A percentile compares a stretch with the other conserved stretches of the same genome.
Conservation (phyloP, 2,888 invertebrate species). For the Eilema caniola region DNA sequence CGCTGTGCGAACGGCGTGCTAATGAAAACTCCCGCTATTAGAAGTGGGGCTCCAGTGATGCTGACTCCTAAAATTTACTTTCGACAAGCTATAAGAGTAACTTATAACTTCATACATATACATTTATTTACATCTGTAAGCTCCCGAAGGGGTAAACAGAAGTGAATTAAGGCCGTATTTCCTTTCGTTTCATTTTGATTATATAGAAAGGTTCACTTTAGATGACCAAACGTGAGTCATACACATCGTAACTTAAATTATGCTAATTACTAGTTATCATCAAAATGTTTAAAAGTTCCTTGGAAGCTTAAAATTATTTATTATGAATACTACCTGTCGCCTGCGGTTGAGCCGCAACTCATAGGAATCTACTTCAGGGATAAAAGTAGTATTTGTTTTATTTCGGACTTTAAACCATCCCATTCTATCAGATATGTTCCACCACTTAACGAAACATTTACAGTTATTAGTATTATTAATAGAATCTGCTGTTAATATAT, state of each 20-base stretch:
- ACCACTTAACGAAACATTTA: too few relatives aligned
- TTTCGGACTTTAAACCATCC: too few relatives aligned
- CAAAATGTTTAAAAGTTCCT: neutral
- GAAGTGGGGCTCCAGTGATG: conserved; percentile 34
- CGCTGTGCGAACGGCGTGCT: conserved; percentile 63
- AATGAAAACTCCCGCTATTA: conserved; percentile 72
- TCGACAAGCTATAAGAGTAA: too few relatives aligned
- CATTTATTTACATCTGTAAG: too few relatives aligned
- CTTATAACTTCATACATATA: too few relatives aligned
- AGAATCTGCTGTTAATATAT: neutral
- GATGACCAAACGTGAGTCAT: too few relatives aligned
- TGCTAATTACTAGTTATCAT: neutral
- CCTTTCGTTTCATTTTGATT: neutral
- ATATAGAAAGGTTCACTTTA: neutral
- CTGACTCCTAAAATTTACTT: conserved; percentile 10
- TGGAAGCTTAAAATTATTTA: neutral
- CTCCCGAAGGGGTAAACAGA: too few relatives aligned
- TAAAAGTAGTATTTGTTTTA: too few relatives aligned
- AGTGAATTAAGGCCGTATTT: neutral
- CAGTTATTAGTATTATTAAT: neutral
- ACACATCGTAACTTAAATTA: too few relatives aligned
- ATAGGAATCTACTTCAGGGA: too few relatives aligned
- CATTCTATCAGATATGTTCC: too few relatives aligned
- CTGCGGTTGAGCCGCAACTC: too few relatives aligned
- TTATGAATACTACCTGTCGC: neutral